Percentiles rank a stretch among this genome's conserved stretches.
These are phyloP conservation scores for Parnassius mnemosyne DNA, from an alignment of 2,888 invertebrate genomes.

Conservation along the genomic window DNA sequence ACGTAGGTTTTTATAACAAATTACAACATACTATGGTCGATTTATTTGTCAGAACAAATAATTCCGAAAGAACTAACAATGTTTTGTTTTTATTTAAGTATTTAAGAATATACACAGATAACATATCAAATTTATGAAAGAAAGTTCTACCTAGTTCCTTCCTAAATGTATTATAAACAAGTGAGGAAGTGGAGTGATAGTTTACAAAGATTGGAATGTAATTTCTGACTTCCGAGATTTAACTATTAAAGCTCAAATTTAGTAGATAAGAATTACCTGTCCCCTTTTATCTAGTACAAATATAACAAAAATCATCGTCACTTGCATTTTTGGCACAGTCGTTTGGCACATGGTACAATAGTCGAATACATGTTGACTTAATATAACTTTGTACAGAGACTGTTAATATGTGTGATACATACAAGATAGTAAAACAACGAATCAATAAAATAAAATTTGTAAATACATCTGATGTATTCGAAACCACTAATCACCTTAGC, in stretches of 20 bases:
- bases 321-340: conserved; percentile 50
- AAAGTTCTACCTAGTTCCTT: conserved; percentile 47
- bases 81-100: conserved; percentile 24
- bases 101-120: conserved; percentile 49
- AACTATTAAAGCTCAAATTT: conserved; percentile 78
- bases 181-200: conserved; percentile 18
- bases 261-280: conserved; percentile 62
- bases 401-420: conserved; percentile 33
- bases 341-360: conserved; percentile 60
- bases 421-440: conserved; percentile 23
- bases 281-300: conserved; percentile 42
- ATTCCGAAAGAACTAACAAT: conserved; percentile 43
- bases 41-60: conserved; percentile 51
- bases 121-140: conserved; percentile 49
- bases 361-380: conserved; percentile 46
- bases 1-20: conserved; percentile 61
- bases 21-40: conserved; percentile 62
- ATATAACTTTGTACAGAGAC: conserved; percentile 51
- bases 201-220: conserved; percentile 28
- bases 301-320: conserved; percentile 45
- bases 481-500: conserved; percentile 19
- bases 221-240: conserved; percentile 60
- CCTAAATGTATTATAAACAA: conserved; percentile 39
- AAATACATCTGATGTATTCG: conserved; percentile 12
- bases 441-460: conserved; percentile 1